phyloP scores from a whole-genome alignment of 2,888 invertebrate species.

The Hybos culiciformis region DNA sequence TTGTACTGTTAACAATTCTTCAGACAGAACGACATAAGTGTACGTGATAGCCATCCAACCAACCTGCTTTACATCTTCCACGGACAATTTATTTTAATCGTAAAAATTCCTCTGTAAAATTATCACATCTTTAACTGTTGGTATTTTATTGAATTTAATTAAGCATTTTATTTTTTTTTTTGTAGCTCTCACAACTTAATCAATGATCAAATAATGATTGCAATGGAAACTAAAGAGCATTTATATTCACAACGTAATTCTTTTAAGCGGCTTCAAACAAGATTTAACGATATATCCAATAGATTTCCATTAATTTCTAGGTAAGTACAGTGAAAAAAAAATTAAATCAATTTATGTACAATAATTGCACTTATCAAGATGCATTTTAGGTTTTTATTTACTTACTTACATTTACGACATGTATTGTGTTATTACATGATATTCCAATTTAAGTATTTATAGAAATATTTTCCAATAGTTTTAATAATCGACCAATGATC shows the following conservation, averaged over 20 bases:
- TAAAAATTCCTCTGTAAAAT: background rate
- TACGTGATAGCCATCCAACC: too few relatives aligned
- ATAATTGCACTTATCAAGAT: background rate
- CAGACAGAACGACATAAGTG: too few relatives aligned
- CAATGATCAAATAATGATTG: slow-evolving; percentile 95
- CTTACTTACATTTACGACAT: too few relatives aligned
- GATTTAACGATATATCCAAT: slow-evolving; percentile 86
- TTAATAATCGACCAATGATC: too few relatives aligned
- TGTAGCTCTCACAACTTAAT: slow-evolving; percentile 81
- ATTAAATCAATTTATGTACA: too few relatives aligned
- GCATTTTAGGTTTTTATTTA: too few relatives aligned
- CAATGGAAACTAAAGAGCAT: slow-evolving; percentile 92
- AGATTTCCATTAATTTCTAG: slow-evolving; percentile 58
- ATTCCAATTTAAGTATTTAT: too few relatives aligned
- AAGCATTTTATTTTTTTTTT: slow-evolving; percentile 23
- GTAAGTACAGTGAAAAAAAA: slow-evolving; percentile 16
- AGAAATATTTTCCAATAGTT: too few relatives aligned
- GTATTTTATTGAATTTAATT: background rate
- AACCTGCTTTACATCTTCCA: too few relatives aligned
- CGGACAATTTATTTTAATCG: background rate
- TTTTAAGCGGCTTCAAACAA: slow-evolving; percentile 80
- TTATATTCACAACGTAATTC: slow-evolving; percentile 75
- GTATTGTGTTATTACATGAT: too few relatives aligned
- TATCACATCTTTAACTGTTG: background rate
- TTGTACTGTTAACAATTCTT: too few relatives aligned